phyloP scores from a whole-genome alignment of 2,113 vertebrate species.

The Brienomyrus longianalis region DNA sequence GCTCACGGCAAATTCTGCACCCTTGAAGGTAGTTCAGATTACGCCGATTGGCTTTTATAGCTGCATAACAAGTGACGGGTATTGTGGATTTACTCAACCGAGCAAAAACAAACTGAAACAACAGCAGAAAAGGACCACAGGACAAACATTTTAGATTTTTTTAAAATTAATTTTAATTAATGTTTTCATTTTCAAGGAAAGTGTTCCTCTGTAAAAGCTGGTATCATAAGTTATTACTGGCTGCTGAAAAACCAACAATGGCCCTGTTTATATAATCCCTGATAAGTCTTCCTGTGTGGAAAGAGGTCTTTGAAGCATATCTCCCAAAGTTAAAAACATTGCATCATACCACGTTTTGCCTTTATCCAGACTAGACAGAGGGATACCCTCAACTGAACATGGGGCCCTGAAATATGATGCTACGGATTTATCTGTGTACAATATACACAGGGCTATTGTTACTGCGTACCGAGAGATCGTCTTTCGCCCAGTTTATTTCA shows the following conservation, averaged over 20 bases:
- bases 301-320: not conserved
- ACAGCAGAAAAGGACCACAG: not conserved
- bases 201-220: not conserved
- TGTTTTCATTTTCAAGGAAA: not conserved
- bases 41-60: not conserved
- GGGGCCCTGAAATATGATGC: conserved; percentile 39
- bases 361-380: conserved; percentile 13
- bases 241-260: not conserved
- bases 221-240: not conserved
- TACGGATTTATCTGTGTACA: conserved; percentile 44
- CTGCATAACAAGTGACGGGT: not conserved
- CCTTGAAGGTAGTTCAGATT: not conserved
- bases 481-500: conserved; percentile 37
- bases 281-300: not conserved
- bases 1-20: not conserved
- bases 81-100: not conserved
- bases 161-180: not conserved
- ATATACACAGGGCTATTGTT: conserved; percentile 41
- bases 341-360: not conserved
- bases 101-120: not conserved
- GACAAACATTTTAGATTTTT: not conserved
- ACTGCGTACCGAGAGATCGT: conserved; percentile 34
- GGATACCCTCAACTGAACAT: conserved; percentile 18
- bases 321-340: conserved; percentile 1
- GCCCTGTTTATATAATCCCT: not conserved